These are phyloP conservation scores for Sesamia inferens DNA, from an alignment of 2,888 invertebrate genomes.

Conservation along the genomic window DNA sequence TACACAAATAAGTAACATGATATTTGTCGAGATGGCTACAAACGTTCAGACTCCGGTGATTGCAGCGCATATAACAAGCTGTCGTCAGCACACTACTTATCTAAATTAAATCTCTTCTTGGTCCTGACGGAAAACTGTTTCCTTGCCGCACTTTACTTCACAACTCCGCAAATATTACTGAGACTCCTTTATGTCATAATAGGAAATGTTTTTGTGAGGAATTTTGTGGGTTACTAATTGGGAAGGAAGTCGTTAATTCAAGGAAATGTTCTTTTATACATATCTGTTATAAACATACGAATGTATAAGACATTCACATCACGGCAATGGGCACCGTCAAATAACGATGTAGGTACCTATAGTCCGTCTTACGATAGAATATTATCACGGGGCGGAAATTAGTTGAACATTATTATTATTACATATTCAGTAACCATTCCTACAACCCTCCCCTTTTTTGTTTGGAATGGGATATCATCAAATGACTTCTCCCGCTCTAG, in stretches of 20 bases:
- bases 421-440: too few species aligned
- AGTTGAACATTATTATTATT: too few species aligned
- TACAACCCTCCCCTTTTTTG: too few species aligned
- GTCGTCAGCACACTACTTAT: conserved; percentile 78
- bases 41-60: conserved; percentile 63
- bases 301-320: too few species aligned
- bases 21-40: conserved; percentile 36
- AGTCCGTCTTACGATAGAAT: too few species aligned
- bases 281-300: background rate
- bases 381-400: too few species aligned
- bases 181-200: conserved; percentile 19
- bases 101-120: conserved; percentile 80
- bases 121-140: conserved; percentile 68
- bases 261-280: background rate
- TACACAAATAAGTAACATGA: conserved; percentile 16
- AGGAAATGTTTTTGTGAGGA: conserved; percentile 17
- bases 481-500: too few species aligned
- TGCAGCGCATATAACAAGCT: conserved; percentile 70
- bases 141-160: conserved; percentile 62
- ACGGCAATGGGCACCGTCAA: background rate
- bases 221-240: background rate
- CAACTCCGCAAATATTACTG: conserved; percentile 30
- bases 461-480: too few species aligned
- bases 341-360: too few species aligned
- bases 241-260: background rate